These are phyloP conservation scores for Rhagonycha fulva DNA, from an alignment of 2,888 invertebrate species.

Conservation along the genomic window DNA sequence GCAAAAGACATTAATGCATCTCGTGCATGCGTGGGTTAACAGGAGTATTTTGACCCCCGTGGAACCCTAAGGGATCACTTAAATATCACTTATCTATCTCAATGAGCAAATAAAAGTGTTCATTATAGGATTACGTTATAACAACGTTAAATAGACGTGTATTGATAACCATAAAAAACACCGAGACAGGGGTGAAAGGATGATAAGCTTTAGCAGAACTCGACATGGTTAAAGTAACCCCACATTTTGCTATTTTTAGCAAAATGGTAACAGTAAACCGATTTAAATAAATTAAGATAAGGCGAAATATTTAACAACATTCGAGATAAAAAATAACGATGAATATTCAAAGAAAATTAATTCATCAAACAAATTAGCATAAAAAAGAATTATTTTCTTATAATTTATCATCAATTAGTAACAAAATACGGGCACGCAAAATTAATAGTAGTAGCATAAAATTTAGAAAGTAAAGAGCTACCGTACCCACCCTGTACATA, in stretches of 20 bases:
- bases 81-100: not conserved
- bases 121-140: too few species aligned
- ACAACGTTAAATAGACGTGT: too few species aligned
- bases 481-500: not conserved
- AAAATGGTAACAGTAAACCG: not conserved
- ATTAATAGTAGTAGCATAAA: not conserved
- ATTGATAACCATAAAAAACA: too few species aligned
- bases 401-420: not conserved
- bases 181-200: too few species aligned
- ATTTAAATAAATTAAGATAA: not conserved
- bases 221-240: not conserved
- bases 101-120: not conserved
- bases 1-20: too few species aligned
- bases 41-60: too few species aligned
- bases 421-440: not conserved
- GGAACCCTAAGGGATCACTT: too few species aligned
- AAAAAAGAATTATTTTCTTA: not conserved
- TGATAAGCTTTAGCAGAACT: too few species aligned
- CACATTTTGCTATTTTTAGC: not conserved
- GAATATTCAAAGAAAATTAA: not conserved
- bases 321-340: not conserved
- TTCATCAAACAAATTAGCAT: not conserved
- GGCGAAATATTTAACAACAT: not conserved
- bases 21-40: too few species aligned
- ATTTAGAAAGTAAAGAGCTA: not conserved